Conservation (phyloP, 2,888 invertebrate species). For the Stramonita haemastoma region DNA sequence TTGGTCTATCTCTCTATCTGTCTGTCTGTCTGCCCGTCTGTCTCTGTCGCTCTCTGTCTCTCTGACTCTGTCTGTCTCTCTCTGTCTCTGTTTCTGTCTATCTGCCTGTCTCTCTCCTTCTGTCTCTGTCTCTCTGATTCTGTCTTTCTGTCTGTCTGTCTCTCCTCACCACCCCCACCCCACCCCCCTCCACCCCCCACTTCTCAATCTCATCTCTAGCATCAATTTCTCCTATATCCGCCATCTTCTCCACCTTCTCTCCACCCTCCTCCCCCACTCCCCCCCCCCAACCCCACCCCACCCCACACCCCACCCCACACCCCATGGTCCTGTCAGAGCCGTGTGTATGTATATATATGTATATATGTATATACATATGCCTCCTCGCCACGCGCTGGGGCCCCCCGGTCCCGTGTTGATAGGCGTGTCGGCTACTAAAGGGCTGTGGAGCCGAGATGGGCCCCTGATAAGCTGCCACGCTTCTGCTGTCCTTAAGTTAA, state of each 20-base stretch:
- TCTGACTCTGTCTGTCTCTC: no score
- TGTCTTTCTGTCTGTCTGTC: not conserved
- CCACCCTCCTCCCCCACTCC: not conserved
- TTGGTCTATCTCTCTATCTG: no score
- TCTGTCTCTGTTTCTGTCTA: no score
- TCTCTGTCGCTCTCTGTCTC: no score
- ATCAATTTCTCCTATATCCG: not conserved
- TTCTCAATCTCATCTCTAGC: no score
- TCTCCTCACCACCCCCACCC: not conserved
- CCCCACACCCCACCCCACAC: no score
- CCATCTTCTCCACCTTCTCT: not conserved
- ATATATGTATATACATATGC: no score
- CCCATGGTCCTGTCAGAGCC: not conserved
- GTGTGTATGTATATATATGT: no score
- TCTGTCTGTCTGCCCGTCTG: no score
- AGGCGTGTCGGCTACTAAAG: constrained; percentile 42
- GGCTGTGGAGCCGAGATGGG: constrained; percentile 40
- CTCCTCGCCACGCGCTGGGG: not conserved
- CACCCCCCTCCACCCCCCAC: not conserved
- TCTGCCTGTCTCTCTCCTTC: no score
- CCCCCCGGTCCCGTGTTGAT: constrained; percentile 32
- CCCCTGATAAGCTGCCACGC: constrained; percentile 7
- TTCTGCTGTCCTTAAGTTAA: not conserved
- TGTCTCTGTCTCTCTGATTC: no score
- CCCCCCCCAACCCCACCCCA: no score